Percentiles rank a stretch among this genome's conserved stretches.
phyloP scores from a whole-genome alignment of 2,113 vertebrate genomes.

The Dermatemys mawii region DNA sequence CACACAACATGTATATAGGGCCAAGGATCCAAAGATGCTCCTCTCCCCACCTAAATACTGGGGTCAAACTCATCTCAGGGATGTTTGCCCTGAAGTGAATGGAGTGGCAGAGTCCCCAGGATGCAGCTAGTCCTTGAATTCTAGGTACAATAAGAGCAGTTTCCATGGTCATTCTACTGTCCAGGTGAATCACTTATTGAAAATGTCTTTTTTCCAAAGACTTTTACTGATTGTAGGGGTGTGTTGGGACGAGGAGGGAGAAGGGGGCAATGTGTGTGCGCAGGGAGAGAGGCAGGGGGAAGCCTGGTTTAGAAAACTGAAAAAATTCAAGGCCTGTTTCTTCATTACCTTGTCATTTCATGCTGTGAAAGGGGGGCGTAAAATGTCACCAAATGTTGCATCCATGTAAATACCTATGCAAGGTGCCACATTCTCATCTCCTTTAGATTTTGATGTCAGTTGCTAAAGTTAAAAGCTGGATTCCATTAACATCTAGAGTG shows the following conservation, averaged over 20 bases:
- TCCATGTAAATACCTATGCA: background rate
- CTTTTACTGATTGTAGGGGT: background rate
- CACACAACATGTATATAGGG: background rate
- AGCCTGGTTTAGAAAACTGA: background rate
- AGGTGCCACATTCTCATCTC: background rate
- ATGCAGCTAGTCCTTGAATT: too few species aligned
- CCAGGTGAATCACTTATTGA: background rate
- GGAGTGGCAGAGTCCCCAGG: background rate
- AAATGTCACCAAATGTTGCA: background rate
- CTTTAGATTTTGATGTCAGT: background rate
- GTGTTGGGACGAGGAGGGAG: too few species aligned
- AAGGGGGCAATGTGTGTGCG: background rate
- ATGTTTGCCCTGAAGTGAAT: background rate
- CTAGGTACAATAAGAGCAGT: background rate
- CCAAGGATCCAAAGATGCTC: background rate
- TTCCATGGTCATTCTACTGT: background rate
- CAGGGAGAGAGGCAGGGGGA: background rate
- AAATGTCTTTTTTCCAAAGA: background rate
- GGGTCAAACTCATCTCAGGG: background rate
- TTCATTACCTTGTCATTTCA: background rate
- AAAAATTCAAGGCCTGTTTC: background rate
- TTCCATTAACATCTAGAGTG: too few species aligned
- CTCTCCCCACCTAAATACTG: background rate
- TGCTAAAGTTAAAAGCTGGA: background rate
- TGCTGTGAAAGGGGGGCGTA: background rate